Evolutionary conservation across 1,140 invertebrate species (phyloP).

Genomic region (Chionoecetes opilio): DNA sequence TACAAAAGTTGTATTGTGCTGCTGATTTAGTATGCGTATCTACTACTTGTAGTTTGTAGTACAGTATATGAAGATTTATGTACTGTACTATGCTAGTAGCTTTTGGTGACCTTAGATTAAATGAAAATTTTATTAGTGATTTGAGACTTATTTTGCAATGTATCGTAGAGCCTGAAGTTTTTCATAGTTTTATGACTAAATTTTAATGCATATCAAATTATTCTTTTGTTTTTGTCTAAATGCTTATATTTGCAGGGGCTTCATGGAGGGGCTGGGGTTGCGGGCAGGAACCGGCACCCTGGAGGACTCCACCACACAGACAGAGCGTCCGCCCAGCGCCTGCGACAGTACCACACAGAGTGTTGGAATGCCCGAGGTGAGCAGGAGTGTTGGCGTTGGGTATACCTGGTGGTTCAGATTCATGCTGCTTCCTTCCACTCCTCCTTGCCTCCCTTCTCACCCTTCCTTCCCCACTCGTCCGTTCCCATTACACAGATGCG

Average conservation of each 20-base stretch:
- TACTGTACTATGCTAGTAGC: too few species aligned
- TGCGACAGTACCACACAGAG: slow-evolving; percentile 42
- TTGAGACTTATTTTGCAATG: too few species aligned
- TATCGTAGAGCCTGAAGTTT: too few species aligned
- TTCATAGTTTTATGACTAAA: too few species aligned
- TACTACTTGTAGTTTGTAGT: too few species aligned
- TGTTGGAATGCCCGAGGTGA: slow-evolving; percentile 49
- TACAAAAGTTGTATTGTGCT: too few species aligned
- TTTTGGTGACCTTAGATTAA: too few species aligned
- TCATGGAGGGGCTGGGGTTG: slow-evolving; percentile 67
- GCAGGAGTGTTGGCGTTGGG: too few species aligned
- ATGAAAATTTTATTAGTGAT: too few species aligned
- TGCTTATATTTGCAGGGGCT: slow-evolving; percentile 53
- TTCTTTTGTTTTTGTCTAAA: not conserved
- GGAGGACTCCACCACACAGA: slow-evolving; percentile 80
- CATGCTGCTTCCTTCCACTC: not conserved
- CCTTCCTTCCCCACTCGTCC: not conserved
- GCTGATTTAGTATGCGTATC: too few species aligned
- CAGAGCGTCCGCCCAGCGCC: slow-evolving; percentile 58
- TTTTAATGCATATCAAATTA: too few species aligned
- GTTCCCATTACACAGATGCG: slow-evolving; percentile 62
- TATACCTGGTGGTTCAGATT: not conserved
- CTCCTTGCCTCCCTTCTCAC: not conserved
- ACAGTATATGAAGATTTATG: too few species aligned
- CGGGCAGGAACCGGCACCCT: slow-evolving; percentile 62